Evolutionary conservation across 37 sponge, comb jelly and placozoan species (phyloP).

Genomic region (Geodia barretti): DNA sequence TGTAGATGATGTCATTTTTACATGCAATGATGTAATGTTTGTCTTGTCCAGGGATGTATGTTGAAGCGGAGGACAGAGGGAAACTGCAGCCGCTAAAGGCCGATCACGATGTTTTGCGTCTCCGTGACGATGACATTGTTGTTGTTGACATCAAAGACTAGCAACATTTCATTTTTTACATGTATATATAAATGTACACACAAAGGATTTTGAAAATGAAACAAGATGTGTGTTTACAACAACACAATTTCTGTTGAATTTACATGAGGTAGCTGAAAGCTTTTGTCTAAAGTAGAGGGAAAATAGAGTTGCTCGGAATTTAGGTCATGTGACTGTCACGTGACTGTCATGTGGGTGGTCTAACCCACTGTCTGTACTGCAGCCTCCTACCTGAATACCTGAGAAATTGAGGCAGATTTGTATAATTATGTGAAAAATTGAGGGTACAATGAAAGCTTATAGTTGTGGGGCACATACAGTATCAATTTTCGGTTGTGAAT

Average conservation of each 20-base stretch:
- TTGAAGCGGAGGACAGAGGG: constrained; percentile 41
- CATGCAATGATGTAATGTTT: too few relatives aligned
- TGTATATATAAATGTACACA: neutral
- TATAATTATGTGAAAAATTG: neutral
- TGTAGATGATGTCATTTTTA: too few relatives aligned
- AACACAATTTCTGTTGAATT: neutral
- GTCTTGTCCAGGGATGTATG: constrained; percentile 57
- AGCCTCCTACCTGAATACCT: constrained; percentile 60
- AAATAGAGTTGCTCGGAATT: neutral
- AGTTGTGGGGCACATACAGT: neutral
- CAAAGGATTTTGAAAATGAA: neutral
- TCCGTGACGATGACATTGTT: constrained; percentile 56
- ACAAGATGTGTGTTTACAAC: neutral
- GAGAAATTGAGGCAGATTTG: neutral
- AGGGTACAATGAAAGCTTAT: neutral
- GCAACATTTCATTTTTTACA: neutral
- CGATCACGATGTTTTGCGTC: constrained; percentile 64
- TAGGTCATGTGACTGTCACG: neutral
- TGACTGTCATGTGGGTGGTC: constrained; percentile 10
- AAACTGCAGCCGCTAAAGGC: constrained; percentile 44
- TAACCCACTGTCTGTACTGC: constrained; percentile 49
- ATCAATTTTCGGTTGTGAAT: neutral
- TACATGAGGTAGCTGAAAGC: too few relatives aligned
- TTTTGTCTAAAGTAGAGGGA: neutral
- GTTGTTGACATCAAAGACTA: constrained; percentile 72